Base-by-base conservation (phyloP, 2,888 invertebrate genomes). In the Dynastes maya region DNA sequence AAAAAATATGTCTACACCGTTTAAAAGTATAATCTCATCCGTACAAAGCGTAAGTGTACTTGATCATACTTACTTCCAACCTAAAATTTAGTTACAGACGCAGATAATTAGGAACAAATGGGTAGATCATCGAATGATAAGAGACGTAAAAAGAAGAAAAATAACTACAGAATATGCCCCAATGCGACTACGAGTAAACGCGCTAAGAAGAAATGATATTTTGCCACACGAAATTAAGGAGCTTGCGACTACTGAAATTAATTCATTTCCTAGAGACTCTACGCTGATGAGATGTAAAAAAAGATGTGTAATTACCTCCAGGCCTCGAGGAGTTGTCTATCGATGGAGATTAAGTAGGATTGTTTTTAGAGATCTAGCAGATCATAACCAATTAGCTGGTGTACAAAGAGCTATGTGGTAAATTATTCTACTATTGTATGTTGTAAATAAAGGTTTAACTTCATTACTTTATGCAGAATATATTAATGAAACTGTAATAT, bases 371-470 rank as follows among this genome's bases (percentile, higher is more conserved):
- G 92, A 96, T 86, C 90, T 97, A 80, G 97, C 97, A 0, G 99
- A 99, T 90, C 95, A 98, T 88, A 98, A 98, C 88, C 95, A 96
- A 88, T 88, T 99, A 55, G 92, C 96, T 22, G 98, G 98, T 55
- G 94, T 98, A 0, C 97, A 97, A 87, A 91, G 98, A 87, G 97
- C 98, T n/a, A 95, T 95, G 91, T 99, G 98, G 98, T 95, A 92
- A 80, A 53, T 32, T 11, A 58, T 16, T 32, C 49, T n/a, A 13
- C 9, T 8, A 13, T 13, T 45, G 45, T 67, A 32, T 9, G 13
- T 63, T 67, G 22, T 63, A 45, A 61, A 49, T 63, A 75, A 63
- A 63, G 22, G 37, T 29, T 11, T 64, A 29, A 64, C 1, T 51
- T 51, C 16, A 8, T 8, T 22, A 22, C 22, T 22, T 58, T 58